Evolutionary conservation across 2,113 vertebrate species (phyloP), one percentile per base, ranked within the genome.

Genomic region (Apodemus sylvaticus): DNA sequence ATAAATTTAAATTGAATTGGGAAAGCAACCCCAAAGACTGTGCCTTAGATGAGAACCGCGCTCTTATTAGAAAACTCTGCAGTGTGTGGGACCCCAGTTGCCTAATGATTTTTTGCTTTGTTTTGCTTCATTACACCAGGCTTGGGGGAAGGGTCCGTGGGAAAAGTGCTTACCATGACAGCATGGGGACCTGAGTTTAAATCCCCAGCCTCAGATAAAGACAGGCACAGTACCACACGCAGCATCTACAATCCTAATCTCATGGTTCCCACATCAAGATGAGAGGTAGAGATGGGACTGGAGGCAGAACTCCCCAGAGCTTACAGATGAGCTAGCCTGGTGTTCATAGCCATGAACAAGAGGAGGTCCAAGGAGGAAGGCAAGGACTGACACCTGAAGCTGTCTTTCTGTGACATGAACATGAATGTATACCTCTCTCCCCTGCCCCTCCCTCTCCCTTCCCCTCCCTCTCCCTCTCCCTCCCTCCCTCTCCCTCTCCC

Each of bases 51-150:
- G 85, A 95, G 79, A 96, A 95, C 42, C 81, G 82, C 31, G 13
- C 55, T 95, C 91, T 90, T 79, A 93, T 94, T 93, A 94, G 88
- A 83, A 92, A 95, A 95, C 68, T 77, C 81, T 94, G 73, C 14
- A 20, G 42, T 11, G 10, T 68, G 83, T 10, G 22, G 26, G 26
- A 45, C 3, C 83, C 70, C n/a, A 22, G 39, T 71, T 45, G 89
- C 62, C 77, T 39, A 62, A 60, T 68, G 8, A 13, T 79, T 7
- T 76, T 90, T 48, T 48, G 45, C 7, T 48, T 48, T 48, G 81
- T 93, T 93, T 92, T 82, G 24, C 91, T 85, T 39, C 16, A 73
- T 74, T 94, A 34, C 16, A 77, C 20, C 78, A 86, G 60, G 26
- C 22, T 66, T 45, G 39, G 16, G 14, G 10, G 58, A 64, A 5